phyloP scores from a whole-genome alignment of 2,888 invertebrate genomes.

The Xylota segnis region DNA sequence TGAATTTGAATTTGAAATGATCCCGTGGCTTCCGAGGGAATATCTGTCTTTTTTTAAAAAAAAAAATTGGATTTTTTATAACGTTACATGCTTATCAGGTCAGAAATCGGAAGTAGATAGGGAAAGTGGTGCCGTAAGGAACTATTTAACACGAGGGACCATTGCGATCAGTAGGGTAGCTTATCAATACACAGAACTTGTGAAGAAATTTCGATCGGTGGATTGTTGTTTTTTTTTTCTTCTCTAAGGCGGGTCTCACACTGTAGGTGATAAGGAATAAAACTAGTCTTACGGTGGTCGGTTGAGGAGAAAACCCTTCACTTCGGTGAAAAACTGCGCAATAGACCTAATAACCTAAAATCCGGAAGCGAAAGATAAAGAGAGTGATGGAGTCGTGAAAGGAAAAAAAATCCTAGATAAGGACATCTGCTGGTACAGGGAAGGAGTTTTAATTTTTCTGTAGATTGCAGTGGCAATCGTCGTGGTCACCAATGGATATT shows the following conservation, averaged over 20 bases:
- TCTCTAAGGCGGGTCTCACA: constrained; percentile 7
- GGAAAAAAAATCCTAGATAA: neutral
- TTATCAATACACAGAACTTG: constrained; percentile 18
- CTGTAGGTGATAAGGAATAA: neutral
- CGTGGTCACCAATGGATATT: too few relatives aligned
- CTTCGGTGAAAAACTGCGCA: neutral
- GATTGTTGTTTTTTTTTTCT: too few relatives aligned
- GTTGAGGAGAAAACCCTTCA: neutral
- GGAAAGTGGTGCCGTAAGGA: neutral
- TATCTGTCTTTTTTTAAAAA: neutral
- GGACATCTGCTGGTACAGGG: neutral
- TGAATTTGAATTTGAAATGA: constrained; percentile 23
- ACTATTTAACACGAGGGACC: neutral
- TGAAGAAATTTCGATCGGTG: neutral
- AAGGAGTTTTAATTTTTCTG: neutral
- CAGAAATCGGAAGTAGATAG: constrained; percentile 27
- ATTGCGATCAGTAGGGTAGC: constrained; percentile 6
- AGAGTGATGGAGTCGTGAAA: neutral
- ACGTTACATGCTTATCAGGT: constrained; percentile 16
- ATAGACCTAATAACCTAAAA: neutral
- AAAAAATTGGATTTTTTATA: neutral
- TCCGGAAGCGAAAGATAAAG: neutral
- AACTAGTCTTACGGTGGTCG: neutral
- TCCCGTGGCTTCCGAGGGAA: neutral
- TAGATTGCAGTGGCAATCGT: too few relatives aligned